A percentile compares a stretch with the other conserved stretches of the same genome.
These are phyloP conservation scores for Epinephelus awoara DNA, from an alignment of 2,797 vertebrate genomes.

Conservation along the genomic window DNA sequence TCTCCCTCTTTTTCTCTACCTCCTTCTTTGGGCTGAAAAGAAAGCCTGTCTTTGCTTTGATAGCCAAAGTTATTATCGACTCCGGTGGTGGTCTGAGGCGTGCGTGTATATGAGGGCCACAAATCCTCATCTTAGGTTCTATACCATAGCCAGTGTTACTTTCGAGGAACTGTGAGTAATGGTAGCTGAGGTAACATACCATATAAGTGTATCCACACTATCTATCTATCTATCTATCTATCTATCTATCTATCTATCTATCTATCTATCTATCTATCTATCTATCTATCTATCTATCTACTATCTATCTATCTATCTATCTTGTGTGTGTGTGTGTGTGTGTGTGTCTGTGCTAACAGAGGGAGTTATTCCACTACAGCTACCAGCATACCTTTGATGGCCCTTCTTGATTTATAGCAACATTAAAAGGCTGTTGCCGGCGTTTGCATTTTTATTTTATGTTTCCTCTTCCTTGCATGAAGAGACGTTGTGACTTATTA, in stretches of 20 bases:
- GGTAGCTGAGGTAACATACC: conserved; percentile 3
- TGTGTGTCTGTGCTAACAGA: conserved; percentile 38
- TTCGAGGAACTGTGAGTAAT: conserved; percentile 25
- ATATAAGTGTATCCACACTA: neutral
- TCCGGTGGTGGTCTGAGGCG: conserved; percentile 54
- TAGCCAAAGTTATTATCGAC: conserved; percentile 55
- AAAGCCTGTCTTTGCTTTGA: conserved; percentile 54
- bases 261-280: conserved; percentile 9
- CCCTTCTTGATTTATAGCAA: conserved; percentile 75
- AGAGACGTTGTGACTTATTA: conserved; percentile 75
- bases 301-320: conserved; percentile 18
- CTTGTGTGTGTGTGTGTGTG: neutral
- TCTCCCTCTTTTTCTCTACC: conserved; percentile 18
- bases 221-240: neutral
- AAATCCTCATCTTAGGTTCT: conserved; percentile 30
- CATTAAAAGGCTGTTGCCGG: conserved; percentile 76
- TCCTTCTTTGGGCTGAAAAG: conserved; percentile 56
- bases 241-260: neutral
- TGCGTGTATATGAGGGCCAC: conserved; percentile 24
- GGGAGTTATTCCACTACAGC: conserved; percentile 53
- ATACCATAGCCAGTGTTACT: neutral
- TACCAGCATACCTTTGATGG: conserved; percentile 69
- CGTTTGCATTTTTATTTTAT: conserved; percentile 80
- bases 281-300: conserved; percentile 30
- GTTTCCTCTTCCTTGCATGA: conserved; percentile 74